Evolutionary conservation across 92 coral and sea anemone species (phyloP), one percentile per base, ranked within the genome.

Genomic region (Palythoa caribaeorum): DNA sequence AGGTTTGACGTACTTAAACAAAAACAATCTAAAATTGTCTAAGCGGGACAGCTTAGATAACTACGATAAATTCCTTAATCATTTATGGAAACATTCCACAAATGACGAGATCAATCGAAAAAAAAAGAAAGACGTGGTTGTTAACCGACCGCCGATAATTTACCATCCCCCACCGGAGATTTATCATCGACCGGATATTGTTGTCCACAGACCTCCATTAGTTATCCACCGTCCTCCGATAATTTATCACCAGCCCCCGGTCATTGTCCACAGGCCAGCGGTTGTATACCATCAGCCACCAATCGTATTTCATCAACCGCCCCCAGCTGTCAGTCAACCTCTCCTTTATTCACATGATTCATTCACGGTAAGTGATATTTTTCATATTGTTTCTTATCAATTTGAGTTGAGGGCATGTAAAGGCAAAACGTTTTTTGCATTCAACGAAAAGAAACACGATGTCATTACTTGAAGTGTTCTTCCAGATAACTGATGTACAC

Each of bases 161-260:
- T 97, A 97, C 63, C 99, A 97, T 63, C 99, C 99, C 57, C 98
- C 99, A 60, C 99, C 99, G 55, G 99, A 97, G 73, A 94, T 97
- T 57, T 97, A 94, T 66, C 99, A 97, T 90, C 94, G 99, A 53
- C 99, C 99, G 16, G 98, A 97, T 85, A 94, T 97, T 77, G 99
- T 97, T 14, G 98, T 97, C 28, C 99, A 97, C 79, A 93, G 99
- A 9, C 97, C 99, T 39, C 99, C 99, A n/a, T 90, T 97, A n/a
- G 98, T 97, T 6, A 95, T 97, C 20, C 99, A 97, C 84, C 90
- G 99, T 38, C 98, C 99, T 59, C 99, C 99, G 37, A 96, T 97
- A 19, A 93, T 97, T 74, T 97, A 97, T 85, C 99, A 97, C 74
- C 99, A 97, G 88, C 96, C 99, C 1, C 99, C 99, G 3, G 99